Base-by-base conservation (phyloP, 2,113 vertebrate species). In the Sprattus sprattus region DNA sequence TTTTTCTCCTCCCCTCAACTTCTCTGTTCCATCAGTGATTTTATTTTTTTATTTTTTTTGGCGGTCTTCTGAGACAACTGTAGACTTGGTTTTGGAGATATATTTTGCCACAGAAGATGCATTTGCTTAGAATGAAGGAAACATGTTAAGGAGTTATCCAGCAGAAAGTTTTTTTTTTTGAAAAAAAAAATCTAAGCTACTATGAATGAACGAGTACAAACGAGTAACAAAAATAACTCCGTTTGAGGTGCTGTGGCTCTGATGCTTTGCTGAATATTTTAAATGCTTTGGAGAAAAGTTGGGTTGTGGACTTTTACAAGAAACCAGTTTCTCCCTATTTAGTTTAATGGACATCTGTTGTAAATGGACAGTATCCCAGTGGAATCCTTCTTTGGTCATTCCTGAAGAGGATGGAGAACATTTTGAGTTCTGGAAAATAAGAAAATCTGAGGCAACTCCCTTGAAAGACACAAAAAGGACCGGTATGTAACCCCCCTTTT, bases 311-410 rank as follows among this genome's bases (percentile, higher is more conserved):
- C 71, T 16, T 4, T 32, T 78, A 39, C 25, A 16, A 78, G 71
- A 78, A 78, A 78, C 25, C 71, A 28, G 39, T 32, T 39, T 78
- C 71, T 32, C 71, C 71, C 13, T 39, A 32, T 78, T 78, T 32
- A 78, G 28, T 78, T 16, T 39, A 16, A 78, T 13, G 2, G 15
- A 78, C 71, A 78, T 39, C 25, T 78, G 28, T 78, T 78, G 10
- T 78, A 78, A 78, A 78, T 78, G 71, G 71, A 78, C 71, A 78
- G 71, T 32, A 16, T 15, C 71, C 25, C 71, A 78, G 32, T 39
- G 32, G 15, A 39, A 32, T 32, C 71, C 28, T 4, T 32, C 13
- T 49, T 10, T 47, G 28, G 28, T 75, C 67, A 75, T 75, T 75
- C 71, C 71, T 39, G 64, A 32, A 2, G 25, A 78, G 71, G 71